Conservation (phyloP, 2,797 vertebrate species). For the Lacerta bilineata region DNA sequence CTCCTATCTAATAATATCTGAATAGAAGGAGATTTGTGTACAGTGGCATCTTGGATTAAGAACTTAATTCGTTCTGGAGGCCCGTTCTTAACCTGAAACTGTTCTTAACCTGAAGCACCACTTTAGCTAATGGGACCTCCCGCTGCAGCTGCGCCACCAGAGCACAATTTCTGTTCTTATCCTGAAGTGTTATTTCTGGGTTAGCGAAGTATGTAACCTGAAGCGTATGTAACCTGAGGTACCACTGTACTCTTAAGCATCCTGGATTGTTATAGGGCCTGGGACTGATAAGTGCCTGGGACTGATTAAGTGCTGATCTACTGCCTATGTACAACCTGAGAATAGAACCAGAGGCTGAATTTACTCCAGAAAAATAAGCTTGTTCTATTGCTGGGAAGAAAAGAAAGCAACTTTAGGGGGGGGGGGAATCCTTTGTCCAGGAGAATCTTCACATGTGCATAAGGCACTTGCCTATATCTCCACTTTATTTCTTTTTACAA, state of each 20-base stretch:
- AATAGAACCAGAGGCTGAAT: background rate
- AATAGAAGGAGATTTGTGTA: background rate
- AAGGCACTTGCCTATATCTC: background rate
- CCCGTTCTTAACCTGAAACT: too few species aligned
- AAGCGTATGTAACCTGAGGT: too few species aligned
- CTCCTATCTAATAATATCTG: background rate
- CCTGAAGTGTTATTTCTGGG: too few species aligned
- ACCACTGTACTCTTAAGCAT: background rate
- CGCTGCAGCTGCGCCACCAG: too few species aligned
- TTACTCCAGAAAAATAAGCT: background rate
- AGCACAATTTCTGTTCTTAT: too few species aligned
- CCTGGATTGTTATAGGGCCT: background rate
- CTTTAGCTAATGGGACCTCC: too few species aligned
- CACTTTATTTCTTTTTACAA: conserved; percentile 56
- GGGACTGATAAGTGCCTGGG: background rate
- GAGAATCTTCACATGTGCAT: background rate
- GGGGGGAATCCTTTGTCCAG: background rate
- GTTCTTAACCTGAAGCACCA: too few species aligned
- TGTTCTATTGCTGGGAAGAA: background rate
- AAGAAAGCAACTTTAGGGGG: background rate
- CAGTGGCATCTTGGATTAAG: too few species aligned
- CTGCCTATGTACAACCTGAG: background rate
- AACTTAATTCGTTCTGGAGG: too few species aligned
- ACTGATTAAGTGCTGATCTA: background rate
- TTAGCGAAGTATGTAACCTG: too few species aligned